Base-by-base conservation (phyloP, 2,113 vertebrate species). In the Gambusia affinis region DNA sequence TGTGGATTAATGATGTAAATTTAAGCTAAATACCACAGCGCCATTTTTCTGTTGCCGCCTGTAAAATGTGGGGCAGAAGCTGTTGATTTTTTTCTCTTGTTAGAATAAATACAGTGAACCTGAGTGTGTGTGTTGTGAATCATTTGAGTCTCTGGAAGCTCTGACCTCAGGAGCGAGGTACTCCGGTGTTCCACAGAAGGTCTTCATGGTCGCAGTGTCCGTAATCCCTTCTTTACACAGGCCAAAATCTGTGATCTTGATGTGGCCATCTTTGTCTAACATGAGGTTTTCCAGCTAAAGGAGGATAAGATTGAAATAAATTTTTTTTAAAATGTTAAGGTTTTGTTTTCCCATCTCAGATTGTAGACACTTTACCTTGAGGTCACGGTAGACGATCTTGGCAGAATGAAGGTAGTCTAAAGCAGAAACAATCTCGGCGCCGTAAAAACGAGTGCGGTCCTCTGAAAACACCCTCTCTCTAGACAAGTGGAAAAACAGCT, bases 401-500 rank as follows among this genome's bases (percentile, higher is more conserved):
- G 96, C 96, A 33, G 97, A 98, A 94, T 98, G 97, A 80, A 99
- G 95, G 95, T 98, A 98, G 95, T 97, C 97, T 84, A 98, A 92
- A 74, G 97, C 97, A 51, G 97, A 99, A 90, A 98, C 97, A 83
- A 98, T 98, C 93, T 99, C 97, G 68, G 95, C 97, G 79, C 97
- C 97, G 73, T 98, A 98, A 95, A 99, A 99, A 89, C 97, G 97
- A 75, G 97, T 98, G 91, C 97, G 96, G 92, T 99, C 97, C 95
- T 99, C 97, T 33, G 97, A 98, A 94, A 98, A 98, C 90, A 98
- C 96, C 69, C 97, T 92, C 89, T 99, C 97, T 95, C 97, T 96
- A 76, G 97, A 99, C 95, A 99, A 96, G 95, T 99, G 97, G 95
- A 99, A 99, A 96, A 99, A 99, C 91, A 99, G 95, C 94, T 95